phyloP scores from a whole-genome alignment of 2,113 vertebrate species.

The Chrysemys picta region DNA sequence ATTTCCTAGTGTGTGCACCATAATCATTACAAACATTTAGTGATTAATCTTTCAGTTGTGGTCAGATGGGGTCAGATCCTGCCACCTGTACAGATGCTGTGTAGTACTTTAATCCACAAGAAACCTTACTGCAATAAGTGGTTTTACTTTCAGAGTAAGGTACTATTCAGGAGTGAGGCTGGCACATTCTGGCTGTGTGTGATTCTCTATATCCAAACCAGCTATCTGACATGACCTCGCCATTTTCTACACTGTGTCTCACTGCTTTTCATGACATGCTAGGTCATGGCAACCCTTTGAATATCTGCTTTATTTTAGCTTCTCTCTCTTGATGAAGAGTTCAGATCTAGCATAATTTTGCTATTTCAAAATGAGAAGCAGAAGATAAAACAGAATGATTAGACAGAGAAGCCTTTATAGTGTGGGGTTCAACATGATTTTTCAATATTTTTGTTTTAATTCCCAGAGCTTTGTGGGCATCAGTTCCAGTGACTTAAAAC shows the following conservation, averaged over 20 bases:
- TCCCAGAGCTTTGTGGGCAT: too few species aligned
- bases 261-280: accelerated
- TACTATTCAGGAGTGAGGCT: background rate
- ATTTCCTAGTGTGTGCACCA: too few species aligned
- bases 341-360: background rate
- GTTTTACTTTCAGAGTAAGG: background rate
- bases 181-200: accelerated
- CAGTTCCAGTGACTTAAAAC: too few species aligned
- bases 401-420: background rate
- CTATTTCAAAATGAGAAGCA: too few species aligned
- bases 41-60: background rate
- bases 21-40: background rate
- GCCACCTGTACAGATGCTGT: too few species aligned
- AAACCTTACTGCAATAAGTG: background rate
- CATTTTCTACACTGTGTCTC: background rate
- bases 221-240: background rate
- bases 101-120: background rate
- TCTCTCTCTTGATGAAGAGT: accelerated
- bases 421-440: too few species aligned
- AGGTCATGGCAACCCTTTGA: background rate
- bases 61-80: too few species aligned
- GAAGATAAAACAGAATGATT: background rate
- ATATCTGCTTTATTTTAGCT: background rate
- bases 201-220: background rate
- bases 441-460: too few species aligned